Evolutionary conservation across 1,140 invertebrate species (phyloP).

Genomic region (Bombus impatiens): DNA sequence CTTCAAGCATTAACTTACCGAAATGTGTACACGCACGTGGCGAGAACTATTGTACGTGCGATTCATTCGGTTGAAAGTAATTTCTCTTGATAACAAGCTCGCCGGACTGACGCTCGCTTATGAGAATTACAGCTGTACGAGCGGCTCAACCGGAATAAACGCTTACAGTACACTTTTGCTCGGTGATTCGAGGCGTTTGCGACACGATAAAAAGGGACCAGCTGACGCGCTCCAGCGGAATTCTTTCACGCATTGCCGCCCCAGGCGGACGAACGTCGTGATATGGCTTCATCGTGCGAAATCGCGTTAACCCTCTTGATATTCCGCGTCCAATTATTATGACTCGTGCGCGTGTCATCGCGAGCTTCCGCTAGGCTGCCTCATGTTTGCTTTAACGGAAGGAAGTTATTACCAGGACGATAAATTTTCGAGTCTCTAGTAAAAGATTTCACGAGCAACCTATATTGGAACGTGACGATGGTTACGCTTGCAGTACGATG

Average conservation of each 20-base stretch:
- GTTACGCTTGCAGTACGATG: no score
- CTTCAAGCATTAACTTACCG: slow-evolving; percentile 19
- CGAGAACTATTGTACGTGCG: neutral
- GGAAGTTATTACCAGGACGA: neutral
- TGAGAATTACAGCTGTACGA: slow-evolving; percentile 46
- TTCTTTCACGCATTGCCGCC: slow-evolving; percentile 13
- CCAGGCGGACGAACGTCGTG: slow-evolving; percentile 14
- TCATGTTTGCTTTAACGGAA: neutral
- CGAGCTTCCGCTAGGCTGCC: neutral
- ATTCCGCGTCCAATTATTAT: slow-evolving; percentile 18
- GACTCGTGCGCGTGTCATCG: neutral
- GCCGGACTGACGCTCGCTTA: slow-evolving; percentile 4
- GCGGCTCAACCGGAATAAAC: slow-evolving; percentile 53
- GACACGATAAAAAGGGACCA: neutral
- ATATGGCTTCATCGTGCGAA: slow-evolving; percentile 8
- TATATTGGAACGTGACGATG: neutral
- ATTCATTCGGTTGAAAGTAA: slow-evolving; percentile 44
- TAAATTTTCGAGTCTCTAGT: neutral
- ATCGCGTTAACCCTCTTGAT: slow-evolving; percentile 43
- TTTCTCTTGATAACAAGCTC: slow-evolving; percentile 57
- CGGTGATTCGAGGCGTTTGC: slow-evolving; percentile 18
- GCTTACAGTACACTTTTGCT: slow-evolving; percentile 55
- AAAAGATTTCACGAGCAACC: neutral
- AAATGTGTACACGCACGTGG: neutral
- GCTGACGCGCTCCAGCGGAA: slow-evolving; percentile 19